A percentile compares a stretch with the other conserved stretches of the same genome.
These are phyloP conservation scores for Thrips palmi DNA, from an alignment of 1,140 invertebrate species.

Conservation along the genomic window DNA sequence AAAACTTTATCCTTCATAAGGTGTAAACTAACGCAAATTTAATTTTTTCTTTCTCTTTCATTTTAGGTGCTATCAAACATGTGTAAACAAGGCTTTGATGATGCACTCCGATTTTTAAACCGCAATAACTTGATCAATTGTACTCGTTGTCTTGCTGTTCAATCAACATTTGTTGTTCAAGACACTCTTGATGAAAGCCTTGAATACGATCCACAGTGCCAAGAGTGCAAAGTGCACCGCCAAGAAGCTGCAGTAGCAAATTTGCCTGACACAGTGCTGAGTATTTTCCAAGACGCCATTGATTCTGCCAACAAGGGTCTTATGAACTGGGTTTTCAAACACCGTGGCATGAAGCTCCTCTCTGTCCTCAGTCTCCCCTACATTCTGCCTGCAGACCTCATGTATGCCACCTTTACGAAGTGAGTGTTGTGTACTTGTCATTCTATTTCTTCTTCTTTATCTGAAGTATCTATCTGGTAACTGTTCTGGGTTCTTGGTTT, in stretches of 20 bases:
- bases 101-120: constrained; percentile 82
- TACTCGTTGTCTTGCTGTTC: constrained; percentile 61
- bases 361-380: constrained; percentile 67
- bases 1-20: neutral
- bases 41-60: constrained; percentile 13
- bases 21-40: neutral
- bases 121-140: constrained; percentile 79
- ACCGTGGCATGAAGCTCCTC: constrained; percentile 56
- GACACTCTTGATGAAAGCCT: constrained; percentile 44
- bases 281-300: constrained; percentile 79
- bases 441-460: neutral
- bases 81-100: constrained; percentile 96
- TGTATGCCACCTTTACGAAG: constrained; percentile 66
- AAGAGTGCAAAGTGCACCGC: constrained; percentile 65
- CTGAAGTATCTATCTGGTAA: too few relatives aligned
- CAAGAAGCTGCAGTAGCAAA: constrained; percentile 75
- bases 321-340: constrained; percentile 75
- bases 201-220: constrained; percentile 64
- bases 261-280: constrained; percentile 66
- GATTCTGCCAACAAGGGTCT: constrained; percentile 78
- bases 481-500: too few relatives aligned
- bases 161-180: constrained; percentile 56
- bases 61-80: constrained; percentile 72
- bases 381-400: constrained; percentile 65
- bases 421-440: constrained; percentile 27